phyloP scores from a whole-genome alignment of 2,888 invertebrate genomes.

The Erpobdella octoculata region DNA sequence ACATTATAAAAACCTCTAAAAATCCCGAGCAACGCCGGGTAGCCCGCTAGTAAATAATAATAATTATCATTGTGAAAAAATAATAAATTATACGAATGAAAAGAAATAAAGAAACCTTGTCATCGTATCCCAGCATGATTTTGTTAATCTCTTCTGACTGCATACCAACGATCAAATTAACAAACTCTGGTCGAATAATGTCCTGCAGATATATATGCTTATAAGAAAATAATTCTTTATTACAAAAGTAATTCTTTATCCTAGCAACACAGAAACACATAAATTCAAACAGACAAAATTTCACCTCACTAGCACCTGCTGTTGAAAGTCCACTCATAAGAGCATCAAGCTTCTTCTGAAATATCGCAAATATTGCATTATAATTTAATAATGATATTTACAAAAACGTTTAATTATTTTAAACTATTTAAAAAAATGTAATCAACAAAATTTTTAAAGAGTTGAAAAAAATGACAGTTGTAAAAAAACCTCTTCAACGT shows the following conservation, averaged over 20 bases:
- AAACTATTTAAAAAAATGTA: no score
- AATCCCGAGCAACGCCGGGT: no score
- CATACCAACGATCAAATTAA: background rate
- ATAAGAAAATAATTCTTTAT: background rate
- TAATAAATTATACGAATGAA: background rate
- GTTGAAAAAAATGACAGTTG: no score
- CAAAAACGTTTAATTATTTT: no score
- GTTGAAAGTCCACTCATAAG: constrained; percentile 53
- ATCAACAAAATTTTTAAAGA: no score
- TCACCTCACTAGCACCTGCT: constrained; percentile 47
- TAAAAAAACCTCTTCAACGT: no score
- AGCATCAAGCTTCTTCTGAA: constrained; percentile 44
- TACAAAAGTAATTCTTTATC: background rate
- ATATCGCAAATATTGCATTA: background rate
- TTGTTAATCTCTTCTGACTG: background rate
- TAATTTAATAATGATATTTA: no score
- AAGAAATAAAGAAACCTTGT: background rate
- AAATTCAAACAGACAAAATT: background rate
- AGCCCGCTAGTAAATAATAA: no score
- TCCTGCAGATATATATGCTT: background rate
- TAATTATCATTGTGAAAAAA: background rate
- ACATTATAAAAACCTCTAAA: no score
- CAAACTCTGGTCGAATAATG: background rate
- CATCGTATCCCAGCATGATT: background rate
- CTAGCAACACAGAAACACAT: no score